Evolutionary conservation across 2,797 vertebrate genomes (phyloP), one percentile per base, ranked within the genome.

Genomic region (Peromyscus eremicus): DNA sequence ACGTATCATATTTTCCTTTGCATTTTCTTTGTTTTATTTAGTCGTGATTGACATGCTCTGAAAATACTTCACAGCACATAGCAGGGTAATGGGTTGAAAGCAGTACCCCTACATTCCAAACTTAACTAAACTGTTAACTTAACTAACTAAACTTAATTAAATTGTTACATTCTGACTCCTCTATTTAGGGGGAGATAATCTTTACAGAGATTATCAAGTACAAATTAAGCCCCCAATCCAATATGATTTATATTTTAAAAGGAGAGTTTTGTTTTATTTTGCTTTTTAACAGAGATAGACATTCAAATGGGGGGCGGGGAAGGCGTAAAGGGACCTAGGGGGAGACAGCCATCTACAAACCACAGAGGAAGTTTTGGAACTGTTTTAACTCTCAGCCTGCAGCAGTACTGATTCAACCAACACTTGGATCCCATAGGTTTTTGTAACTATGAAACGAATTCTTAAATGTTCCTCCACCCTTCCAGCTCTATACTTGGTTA

Each of bases 11-110:
- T 49, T 49, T 82, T 66, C 25, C 4, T 64, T 77, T 77, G 4
- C 95, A 70, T 2, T 40, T 94, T 86, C 7, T 81, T 89, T 3
- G 60, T 55, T 89, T 90, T 32, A 70, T 46, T 94, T 94, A 49
- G 25, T 70, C n/a, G 2, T 19, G 9, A 49, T 71, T 23, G 19
- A 40, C 16, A 82, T 37, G 55, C 19, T 60, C 0, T 64, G 43
- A 66, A 85, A 73, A 13, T 3, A n/a, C 43, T 86, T 66, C 70
- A 46, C 62, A 37, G 5, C 9, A 40, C 60, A 27, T 13, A 14
- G 40, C 14, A 37, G 3, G 66, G 6, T 57, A 64, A 77, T 14
- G 4, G 4, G 3, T 52, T 91, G n/a, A 91, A 66, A 85, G 40
- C 23, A 21, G 1, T 87, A n/a, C 2, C 19, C 4, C 6, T 16